These are phyloP conservation scores for Drosophila parthenogenetica DNA, from an alignment of 2,888 invertebrate species.

Conservation along the genomic window DNA sequence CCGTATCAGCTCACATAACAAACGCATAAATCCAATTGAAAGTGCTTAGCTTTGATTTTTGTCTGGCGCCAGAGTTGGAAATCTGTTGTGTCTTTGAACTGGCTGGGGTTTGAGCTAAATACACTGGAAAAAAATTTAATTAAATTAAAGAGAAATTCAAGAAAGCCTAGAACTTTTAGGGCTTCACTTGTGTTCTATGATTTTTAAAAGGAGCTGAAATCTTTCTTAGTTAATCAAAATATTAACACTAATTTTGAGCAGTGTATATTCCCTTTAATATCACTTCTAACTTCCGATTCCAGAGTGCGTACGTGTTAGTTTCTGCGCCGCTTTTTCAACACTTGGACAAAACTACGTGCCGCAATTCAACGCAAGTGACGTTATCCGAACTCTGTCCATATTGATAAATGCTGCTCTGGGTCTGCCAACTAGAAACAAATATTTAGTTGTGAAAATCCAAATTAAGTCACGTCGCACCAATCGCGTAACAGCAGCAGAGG, in stretches of 20 bases:
- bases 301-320: constrained; percentile 76
- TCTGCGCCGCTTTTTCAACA: constrained; percentile 64
- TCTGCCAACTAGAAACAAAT: constrained; percentile 44
- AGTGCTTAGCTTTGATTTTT: constrained; percentile 81
- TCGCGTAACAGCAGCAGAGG: constrained; percentile 62
- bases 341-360: constrained; percentile 76
- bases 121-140: no score
- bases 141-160: no score
- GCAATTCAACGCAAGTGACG: constrained; percentile 72
- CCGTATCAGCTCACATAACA: constrained; percentile 61
- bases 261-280: background rate
- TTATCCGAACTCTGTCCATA: constrained; percentile 68
- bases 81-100: constrained; percentile 24
- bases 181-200: no score
- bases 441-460: constrained; percentile 80
- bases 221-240: no score
- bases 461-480: constrained; percentile 84
- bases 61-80: constrained; percentile 17
- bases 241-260: background rate
- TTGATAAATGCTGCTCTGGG: constrained; percentile 70
- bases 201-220: no score
- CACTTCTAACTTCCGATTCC: background rate
- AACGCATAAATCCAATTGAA: constrained; percentile 82
- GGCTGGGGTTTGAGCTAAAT: constrained; percentile 47
- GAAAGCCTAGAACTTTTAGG: no score